Evolutionary conservation across 2,888 invertebrate genomes (phyloP).

Genomic region (Artemia sp.): DNA sequence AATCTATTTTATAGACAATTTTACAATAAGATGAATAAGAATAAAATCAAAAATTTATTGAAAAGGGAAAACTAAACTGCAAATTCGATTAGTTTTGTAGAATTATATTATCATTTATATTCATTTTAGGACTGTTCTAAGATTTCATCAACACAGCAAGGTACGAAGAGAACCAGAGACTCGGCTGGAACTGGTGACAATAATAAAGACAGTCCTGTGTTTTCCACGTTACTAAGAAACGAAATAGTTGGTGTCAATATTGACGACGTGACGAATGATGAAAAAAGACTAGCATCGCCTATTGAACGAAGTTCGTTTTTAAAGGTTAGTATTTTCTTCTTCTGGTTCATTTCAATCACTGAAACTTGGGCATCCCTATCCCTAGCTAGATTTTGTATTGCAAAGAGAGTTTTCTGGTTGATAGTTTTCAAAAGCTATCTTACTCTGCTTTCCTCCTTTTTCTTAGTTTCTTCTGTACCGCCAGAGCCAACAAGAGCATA

Average conservation of each 20-base stretch:
- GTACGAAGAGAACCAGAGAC: not conserved
- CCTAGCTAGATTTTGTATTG: too few species aligned
- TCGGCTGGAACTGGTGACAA: not conserved
- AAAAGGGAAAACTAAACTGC: too few species aligned
- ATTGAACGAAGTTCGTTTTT: conserved; percentile 3
- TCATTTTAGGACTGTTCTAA: conserved; percentile 7
- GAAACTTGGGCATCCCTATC: not conserved
- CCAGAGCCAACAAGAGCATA: too few species aligned
- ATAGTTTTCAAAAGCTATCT: too few species aligned
- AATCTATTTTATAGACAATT: too few species aligned
- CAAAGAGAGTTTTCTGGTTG: too few species aligned
- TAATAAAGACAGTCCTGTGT: conserved; percentile 1
- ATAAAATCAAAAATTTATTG: too few species aligned
- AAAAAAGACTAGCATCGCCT: conserved; percentile 5
- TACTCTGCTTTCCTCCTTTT: too few species aligned
- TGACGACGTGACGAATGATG: conserved; percentile 10
- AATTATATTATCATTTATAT: not conserved
- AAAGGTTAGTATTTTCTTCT: not conserved
- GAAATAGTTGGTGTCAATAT: conserved; percentile 10
- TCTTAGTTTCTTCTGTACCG: too few species aligned
- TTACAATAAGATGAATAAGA: too few species aligned
- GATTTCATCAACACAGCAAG: not conserved
- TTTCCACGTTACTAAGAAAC: conserved; percentile 8
- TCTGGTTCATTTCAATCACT: not conserved
- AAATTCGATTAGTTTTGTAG: too few species aligned